phyloP scores from a whole-genome alignment of 2,888 invertebrate genomes.

The Drepanosiphum platanoidis region DNA sequence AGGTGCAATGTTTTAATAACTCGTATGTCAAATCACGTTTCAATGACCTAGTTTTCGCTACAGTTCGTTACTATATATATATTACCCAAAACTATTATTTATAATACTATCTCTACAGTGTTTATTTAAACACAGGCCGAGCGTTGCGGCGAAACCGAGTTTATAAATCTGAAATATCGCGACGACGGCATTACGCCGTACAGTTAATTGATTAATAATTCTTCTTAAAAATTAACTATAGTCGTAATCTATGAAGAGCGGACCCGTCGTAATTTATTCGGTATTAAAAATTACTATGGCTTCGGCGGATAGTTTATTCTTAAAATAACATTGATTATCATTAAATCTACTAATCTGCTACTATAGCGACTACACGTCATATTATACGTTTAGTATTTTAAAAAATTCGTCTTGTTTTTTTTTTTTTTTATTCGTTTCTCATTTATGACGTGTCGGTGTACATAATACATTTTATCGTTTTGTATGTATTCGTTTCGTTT shows the following conservation, averaged over 20 bases:
- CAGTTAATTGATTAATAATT: too few species aligned
- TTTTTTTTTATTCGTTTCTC: too few species aligned
- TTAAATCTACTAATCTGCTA: too few species aligned
- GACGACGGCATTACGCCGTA: too few species aligned
- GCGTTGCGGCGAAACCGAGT: neutral
- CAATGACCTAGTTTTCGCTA: neutral
- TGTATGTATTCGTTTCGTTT: too few species aligned
- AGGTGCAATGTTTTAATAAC: neutral
- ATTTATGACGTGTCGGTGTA: too few species aligned
- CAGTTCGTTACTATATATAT: neutral
- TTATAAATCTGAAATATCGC: neutral
- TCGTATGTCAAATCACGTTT: neutral
- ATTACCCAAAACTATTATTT: neutral
- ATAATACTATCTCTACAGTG: neutral
- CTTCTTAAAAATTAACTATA: neutral
- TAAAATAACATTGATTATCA: too few species aligned
- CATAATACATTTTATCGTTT: too few species aligned
- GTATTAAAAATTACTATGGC: neutral
- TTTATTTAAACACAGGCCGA: neutral
- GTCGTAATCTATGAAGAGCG: neutral
- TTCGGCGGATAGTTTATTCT: neutral
- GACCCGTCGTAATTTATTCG: neutral
- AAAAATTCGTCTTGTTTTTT: too few species aligned
- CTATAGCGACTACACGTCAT: too few species aligned
- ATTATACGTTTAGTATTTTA: too few species aligned